These are phyloP conservation scores for Champsocephalus gunnari DNA, from an alignment of 2,797 vertebrate species.

Conservation along the genomic window DNA sequence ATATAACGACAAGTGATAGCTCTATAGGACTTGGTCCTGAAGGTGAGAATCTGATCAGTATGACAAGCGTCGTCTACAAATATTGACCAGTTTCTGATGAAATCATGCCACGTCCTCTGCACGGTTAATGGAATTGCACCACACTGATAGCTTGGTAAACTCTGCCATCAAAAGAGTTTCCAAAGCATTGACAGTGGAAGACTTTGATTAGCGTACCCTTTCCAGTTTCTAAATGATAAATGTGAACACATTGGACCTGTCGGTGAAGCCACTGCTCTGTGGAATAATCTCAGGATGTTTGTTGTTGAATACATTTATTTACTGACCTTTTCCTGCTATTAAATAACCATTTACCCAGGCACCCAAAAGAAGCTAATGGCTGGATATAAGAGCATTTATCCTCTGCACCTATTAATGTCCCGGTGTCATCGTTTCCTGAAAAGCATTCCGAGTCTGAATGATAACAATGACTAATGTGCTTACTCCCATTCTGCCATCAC, in stretches of 20 bases:
- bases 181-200: constrained; percentile 48
- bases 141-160: constrained; percentile 19
- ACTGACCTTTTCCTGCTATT: constrained; percentile 54
- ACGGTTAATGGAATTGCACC: constrained; percentile 18
- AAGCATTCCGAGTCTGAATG: constrained; percentile 66
- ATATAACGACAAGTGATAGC: not conserved
- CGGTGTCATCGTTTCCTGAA: constrained; percentile 69
- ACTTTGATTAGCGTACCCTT: constrained; percentile 40
- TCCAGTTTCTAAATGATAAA: constrained; percentile 47
- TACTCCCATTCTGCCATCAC: constrained; percentile 77
- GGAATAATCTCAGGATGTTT: constrained; percentile 55
- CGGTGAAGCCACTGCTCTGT: constrained; percentile 47
- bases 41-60: constrained; percentile 7
- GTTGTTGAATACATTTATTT: constrained; percentile 51
- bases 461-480: constrained; percentile 84
- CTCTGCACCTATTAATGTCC: constrained; percentile 45
- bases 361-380: constrained; percentile 30
- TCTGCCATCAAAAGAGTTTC: constrained; percentile 34
- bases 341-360: constrained; percentile 48
- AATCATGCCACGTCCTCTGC: constrained; percentile 4
- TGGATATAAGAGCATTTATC: constrained; percentile 62
- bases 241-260: constrained; percentile 35
- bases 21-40: not conserved
- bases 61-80: not conserved
- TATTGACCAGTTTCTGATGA: constrained; percentile 13